These are phyloP conservation scores for Allacma fusca DNA, from an alignment of 2,888 invertebrate species.

Conservation along the genomic window DNA sequence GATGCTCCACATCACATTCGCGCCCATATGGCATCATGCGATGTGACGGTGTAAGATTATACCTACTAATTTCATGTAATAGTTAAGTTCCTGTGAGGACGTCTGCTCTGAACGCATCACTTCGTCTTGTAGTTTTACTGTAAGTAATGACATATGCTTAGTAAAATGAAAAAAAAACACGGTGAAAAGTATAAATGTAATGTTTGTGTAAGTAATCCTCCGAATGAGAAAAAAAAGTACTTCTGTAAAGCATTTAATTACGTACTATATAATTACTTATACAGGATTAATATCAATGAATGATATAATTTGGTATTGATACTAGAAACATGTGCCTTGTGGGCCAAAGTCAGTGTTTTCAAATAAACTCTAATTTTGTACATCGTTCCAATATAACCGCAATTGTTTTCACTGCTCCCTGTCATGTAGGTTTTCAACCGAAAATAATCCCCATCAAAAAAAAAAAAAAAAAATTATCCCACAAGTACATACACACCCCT, in stretches of 20 bases:
- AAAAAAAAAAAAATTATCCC: no score
- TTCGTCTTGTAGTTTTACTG: background rate
- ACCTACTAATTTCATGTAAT: background rate
- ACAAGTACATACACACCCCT: no score
- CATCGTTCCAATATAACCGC: background rate
- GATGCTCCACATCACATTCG: slow-evolving; percentile 9
- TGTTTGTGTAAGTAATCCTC: background rate
- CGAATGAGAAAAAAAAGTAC: no score
- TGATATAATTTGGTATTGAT: slow-evolving; percentile 1
- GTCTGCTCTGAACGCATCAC: slow-evolving; percentile 5
- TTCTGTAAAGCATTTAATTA: no score
- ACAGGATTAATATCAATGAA: slow-evolving; percentile 1
- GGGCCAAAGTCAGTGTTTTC: slow-evolving; percentile 14
- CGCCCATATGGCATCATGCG: background rate
- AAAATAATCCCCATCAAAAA: background rate
- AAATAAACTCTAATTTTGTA: slow-evolving; percentile 28
- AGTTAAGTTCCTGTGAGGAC: no score
- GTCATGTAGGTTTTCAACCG: background rate
- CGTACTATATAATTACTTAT: no score
- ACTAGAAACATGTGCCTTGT: background rate
- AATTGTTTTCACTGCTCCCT: background rate
- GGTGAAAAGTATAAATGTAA: background rate
- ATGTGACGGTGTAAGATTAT: slow-evolving; percentile 8
- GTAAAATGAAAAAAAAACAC: background rate
- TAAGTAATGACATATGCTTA: background rate